Evolutionary conservation across 2,888 invertebrate genomes (phyloP).

Genomic region (Dynastes grantii): DNA sequence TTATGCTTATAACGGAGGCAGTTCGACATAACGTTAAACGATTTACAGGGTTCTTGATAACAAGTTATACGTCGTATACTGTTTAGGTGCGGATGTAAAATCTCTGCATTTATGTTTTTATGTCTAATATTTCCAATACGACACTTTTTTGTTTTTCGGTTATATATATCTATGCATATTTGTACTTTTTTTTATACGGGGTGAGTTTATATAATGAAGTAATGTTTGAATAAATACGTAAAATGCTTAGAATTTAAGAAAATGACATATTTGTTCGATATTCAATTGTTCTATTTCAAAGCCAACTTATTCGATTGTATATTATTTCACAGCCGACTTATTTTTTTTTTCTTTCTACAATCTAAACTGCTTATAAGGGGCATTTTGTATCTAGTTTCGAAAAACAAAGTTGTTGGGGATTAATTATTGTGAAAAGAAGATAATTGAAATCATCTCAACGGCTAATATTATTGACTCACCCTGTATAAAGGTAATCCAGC

Average conservation of each 20-base stretch:
- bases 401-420: too few species aligned
- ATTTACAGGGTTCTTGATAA: slow-evolving; percentile 25
- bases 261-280: too few species aligned
- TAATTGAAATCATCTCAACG: too few species aligned
- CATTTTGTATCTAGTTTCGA: too few species aligned
- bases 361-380: too few species aligned
- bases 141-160: slow-evolving; percentile 6
- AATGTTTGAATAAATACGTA: too few species aligned
- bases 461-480: not conserved
- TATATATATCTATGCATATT: not conserved
- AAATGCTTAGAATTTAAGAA: too few species aligned
- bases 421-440: too few species aligned
- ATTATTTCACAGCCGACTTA: too few species aligned
- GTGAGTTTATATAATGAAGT: not conserved
- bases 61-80: slow-evolving; percentile 33
- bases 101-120: slow-evolving; percentile 41
- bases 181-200: not conserved
- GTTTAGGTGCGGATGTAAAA: slow-evolving; percentile 27
- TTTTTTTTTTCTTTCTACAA: too few species aligned
- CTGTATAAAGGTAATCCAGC: slow-evolving; percentile 10
- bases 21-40: slow-evolving; percentile 60
- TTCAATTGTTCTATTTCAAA: too few species aligned
- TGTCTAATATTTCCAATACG: slow-evolving; percentile 37
- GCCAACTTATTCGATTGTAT: too few species aligned
- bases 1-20: slow-evolving; percentile 94